A percentile compares a stretch with the other conserved stretches of the same genome.
These are phyloP conservation scores for Macroglossus sobrinus DNA, from an alignment of 2,113 vertebrate genomes.

Conservation along the genomic window DNA sequence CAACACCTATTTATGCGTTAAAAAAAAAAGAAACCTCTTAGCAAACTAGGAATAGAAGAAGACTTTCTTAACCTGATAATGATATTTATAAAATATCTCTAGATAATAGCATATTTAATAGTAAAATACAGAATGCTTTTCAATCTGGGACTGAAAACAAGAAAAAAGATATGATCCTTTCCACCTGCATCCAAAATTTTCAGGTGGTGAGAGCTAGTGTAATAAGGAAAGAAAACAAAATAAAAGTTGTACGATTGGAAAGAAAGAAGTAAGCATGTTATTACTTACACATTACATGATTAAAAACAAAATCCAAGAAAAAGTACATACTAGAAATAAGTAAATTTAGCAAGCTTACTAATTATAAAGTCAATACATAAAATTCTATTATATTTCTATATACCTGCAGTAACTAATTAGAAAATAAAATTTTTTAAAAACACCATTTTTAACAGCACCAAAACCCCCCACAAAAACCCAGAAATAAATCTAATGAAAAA, in stretches of 20 bases:
- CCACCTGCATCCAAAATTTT: background rate
- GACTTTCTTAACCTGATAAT: background rate
- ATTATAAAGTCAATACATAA: background rate
- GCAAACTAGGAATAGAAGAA: background rate
- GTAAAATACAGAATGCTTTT: background rate
- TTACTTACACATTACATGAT: background rate
- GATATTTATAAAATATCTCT: background rate
- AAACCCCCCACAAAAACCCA: background rate
- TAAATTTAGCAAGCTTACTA: background rate
- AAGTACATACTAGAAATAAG: background rate
- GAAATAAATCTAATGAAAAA: background rate
- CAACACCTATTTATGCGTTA: background rate
- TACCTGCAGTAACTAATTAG: background rate
- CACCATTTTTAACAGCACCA: background rate
- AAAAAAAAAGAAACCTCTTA: background rate
- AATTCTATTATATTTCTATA: background rate
- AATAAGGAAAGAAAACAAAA: background rate
- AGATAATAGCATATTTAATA: background rate
- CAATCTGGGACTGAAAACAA: background rate
- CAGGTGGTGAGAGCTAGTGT: background rate
- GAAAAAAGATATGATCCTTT: background rate
- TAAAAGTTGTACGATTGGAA: background rate
- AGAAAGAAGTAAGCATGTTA: background rate
- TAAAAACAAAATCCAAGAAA: background rate
- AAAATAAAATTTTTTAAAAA: slow-evolving; percentile 26